Evolutionary conservation across 2,113 vertebrate genomes (phyloP).

Genomic region (Erpornis zantholeuca): DNA sequence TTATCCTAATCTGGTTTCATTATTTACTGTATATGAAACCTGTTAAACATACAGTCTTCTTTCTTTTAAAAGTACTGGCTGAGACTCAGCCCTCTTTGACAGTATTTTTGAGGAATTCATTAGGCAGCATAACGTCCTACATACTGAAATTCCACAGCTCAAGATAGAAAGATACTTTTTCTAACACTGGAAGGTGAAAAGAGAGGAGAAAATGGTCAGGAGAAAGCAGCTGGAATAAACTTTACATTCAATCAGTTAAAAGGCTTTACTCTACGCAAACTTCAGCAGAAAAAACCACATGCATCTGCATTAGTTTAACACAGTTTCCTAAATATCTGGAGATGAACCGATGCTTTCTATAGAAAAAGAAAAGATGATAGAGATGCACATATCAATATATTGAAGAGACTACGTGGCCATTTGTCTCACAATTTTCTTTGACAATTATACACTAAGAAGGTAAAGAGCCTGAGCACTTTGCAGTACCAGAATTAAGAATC

Average conservation of each 20-base stretch:
- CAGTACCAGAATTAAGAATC: neutral
- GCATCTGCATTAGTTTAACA: neutral
- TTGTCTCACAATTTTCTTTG: neutral
- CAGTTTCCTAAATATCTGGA: neutral
- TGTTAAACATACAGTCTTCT: neutral
- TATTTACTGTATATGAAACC: neutral
- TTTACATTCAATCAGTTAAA: neutral
- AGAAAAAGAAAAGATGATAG: neutral
- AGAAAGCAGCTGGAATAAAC: neutral
- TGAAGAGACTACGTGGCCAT: neutral
- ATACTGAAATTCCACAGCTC: neutral
- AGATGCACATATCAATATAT: neutral
- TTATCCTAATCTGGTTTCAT: neutral
- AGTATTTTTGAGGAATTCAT: neutral
- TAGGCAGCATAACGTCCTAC: neutral
- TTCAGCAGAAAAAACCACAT: fast-evolving
- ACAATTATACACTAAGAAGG: neutral
- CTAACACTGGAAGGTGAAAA: neutral
- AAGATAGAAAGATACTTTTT: neutral
- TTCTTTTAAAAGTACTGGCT: neutral
- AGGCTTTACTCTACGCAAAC: neutral
- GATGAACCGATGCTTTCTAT: neutral
- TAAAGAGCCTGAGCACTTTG: neutral
- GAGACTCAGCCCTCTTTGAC: neutral
- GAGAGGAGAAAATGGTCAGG: neutral